These are phyloP conservation scores for Pseudoatta argentina DNA, from an alignment of 1,140 invertebrate species.

Conservation along the genomic window DNA sequence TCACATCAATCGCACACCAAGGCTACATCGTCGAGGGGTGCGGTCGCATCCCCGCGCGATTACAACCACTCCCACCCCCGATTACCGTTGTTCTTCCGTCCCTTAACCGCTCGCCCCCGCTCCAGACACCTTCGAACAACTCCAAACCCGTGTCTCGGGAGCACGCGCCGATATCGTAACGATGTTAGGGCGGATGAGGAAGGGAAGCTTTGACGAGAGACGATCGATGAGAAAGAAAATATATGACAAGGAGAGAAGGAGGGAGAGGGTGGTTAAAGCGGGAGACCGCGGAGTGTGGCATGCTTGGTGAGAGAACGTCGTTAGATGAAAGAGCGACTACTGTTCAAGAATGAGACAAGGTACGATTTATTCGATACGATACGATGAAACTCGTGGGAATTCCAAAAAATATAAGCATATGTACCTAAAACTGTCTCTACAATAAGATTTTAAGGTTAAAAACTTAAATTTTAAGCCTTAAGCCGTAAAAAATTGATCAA, in stretches of 20 bases:
- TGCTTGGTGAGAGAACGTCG: slow-evolving; percentile 55
- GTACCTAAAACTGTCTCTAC: too few relatives aligned
- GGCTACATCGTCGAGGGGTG: slow-evolving; percentile 60
- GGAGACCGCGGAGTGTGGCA: slow-evolving; percentile 47
- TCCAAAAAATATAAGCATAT: neutral
- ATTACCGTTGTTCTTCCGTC: slow-evolving; percentile 57
- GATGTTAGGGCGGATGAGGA: slow-evolving; percentile 56
- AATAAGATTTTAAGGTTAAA: too few relatives aligned
- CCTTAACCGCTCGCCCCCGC: slow-evolving; percentile 24
- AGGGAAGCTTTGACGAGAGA: slow-evolving; percentile 65
- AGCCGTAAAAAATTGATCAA: too few relatives aligned
- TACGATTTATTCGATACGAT: slow-evolving; percentile 53
- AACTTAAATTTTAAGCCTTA: too few relatives aligned
- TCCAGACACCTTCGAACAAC: slow-evolving; percentile 61
- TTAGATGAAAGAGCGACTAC: slow-evolving; percentile 35
- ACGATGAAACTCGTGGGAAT: slow-evolving; percentile 57
- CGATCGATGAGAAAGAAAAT: slow-evolving; percentile 56
- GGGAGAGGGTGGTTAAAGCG: slow-evolving; percentile 43
- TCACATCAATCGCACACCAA: slow-evolving; percentile 58
- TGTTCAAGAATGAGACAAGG: slow-evolving; percentile 42
- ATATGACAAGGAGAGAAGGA: slow-evolving; percentile 34
- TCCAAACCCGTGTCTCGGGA: slow-evolving; percentile 62
- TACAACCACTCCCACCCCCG: slow-evolving; percentile 65
- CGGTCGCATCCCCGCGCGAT: slow-evolving; percentile 53
- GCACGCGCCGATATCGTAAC: slow-evolving; percentile 72